phyloP scores from a whole-genome alignment of 2,113 vertebrate species.

The Halichoeres trimaculatus region DNA sequence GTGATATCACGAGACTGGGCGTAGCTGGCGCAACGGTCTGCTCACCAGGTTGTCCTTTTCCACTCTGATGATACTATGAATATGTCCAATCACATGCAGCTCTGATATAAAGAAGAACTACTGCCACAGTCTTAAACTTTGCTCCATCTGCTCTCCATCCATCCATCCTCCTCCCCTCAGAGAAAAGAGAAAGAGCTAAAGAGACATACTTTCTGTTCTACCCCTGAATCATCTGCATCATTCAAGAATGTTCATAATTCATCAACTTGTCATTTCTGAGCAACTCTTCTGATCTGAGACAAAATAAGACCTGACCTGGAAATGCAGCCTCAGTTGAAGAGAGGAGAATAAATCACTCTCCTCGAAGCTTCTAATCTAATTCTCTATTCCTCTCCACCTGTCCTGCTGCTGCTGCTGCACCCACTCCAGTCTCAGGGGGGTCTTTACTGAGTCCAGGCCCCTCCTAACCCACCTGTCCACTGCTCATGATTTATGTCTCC shows the following conservation, averaged over 20 bases:
- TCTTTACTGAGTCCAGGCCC: constrained; percentile 61
- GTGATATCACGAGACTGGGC: no score
- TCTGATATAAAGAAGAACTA: no score
- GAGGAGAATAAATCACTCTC: constrained; percentile 26
- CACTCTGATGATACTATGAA: no score
- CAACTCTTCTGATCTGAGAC: not conserved
- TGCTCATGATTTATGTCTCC: constrained; percentile 62
- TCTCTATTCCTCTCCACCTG: constrained; percentile 56
- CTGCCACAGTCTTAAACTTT: no score
- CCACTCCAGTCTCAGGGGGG: constrained; percentile 57
- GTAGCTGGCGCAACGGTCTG: no score
- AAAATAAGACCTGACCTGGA: not conserved
- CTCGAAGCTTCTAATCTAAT: constrained; percentile 49
- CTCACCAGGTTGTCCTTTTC: no score
- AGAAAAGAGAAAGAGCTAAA: no score
- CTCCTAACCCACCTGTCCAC: constrained; percentile 71
- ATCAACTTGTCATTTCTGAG: not conserved
- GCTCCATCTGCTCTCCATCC: no score
- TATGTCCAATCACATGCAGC: no score
- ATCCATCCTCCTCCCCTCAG: no score
- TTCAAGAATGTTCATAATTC: not conserved
- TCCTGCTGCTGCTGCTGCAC: constrained; percentile 44
- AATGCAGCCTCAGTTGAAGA: not conserved
- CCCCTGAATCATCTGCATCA: not conserved
- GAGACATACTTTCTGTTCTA: no score